phyloP scores from a whole-genome alignment of 2,113 vertebrate genomes.

The Rutilus rutilus region DNA sequence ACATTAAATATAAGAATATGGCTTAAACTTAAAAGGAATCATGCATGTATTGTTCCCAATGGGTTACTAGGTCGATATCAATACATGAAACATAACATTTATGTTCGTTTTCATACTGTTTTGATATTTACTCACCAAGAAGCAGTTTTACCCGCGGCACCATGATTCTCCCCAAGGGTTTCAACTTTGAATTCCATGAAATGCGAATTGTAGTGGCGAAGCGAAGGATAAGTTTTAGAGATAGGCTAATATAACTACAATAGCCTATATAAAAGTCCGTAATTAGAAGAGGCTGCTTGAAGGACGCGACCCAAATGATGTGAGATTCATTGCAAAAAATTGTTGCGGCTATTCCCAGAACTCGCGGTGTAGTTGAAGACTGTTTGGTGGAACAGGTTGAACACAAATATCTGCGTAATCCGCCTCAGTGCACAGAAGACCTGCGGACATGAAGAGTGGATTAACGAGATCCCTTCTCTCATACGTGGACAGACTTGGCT shows the following conservation, averaged over 20 bases:
- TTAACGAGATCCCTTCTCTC: constrained; percentile 37
- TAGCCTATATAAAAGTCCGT: neutral
- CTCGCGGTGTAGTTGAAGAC: neutral
- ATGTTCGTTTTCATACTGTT: neutral
- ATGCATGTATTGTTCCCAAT: neutral
- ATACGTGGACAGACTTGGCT: neutral
- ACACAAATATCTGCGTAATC: constrained; percentile 35
- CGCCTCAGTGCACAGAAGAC: constrained; percentile 22
- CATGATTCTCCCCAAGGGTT: constrained; percentile 85
- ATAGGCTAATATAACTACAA: constrained; percentile 25
- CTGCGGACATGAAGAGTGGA: constrained; percentile 40
- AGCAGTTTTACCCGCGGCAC: constrained; percentile 83
- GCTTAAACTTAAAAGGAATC: neutral
- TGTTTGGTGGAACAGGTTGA: constrained; percentile 30
- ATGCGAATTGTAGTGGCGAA: neutral
- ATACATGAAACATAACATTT: neutral
- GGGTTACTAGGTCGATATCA: neutral
- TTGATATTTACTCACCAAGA: constrained; percentile 79
- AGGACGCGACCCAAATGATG: too few relatives aligned
- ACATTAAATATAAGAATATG: neutral
- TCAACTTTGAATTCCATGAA: constrained; percentile 80
- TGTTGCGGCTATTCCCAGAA: neutral
- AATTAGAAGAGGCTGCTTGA: neutral
- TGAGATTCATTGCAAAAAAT: neutral
- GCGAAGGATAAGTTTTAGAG: neutral